These are phyloP conservation scores for Tadarida brasiliensis DNA, from an alignment of 2,797 vertebrate species.

Conservation along the genomic window DNA sequence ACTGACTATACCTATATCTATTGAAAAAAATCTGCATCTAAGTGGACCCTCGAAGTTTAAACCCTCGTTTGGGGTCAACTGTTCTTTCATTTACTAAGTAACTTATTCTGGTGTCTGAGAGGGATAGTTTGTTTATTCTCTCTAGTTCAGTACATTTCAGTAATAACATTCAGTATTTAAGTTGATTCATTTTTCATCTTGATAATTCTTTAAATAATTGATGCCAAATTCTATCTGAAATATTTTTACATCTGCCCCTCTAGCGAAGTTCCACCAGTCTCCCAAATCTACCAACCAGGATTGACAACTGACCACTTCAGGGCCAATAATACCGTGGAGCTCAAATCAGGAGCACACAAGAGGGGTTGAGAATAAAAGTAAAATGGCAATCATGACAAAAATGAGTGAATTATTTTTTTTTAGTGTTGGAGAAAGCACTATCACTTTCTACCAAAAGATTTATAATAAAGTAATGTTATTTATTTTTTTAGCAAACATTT, in stretches of 20 bases:
- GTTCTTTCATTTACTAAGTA: neutral
- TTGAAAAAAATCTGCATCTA: neutral
- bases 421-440: neutral
- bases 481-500: constrained; percentile 52
- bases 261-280: neutral
- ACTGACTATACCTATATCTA: neutral
- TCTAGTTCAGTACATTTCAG: neutral
- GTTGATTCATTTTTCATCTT: neutral
- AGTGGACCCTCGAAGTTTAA: neutral
- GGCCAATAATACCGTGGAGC: neutral
- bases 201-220: constrained; percentile 10
- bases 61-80: neutral
- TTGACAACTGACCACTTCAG: neutral
- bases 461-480: constrained; percentile 1
- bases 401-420: neutral
- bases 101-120: neutral
- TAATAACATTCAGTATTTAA: constrained; percentile 47
- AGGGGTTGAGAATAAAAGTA: constrained; percentile 10
- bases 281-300: neutral
- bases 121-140: neutral
- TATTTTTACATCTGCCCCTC: neutral
- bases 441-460: constrained; percentile 56
- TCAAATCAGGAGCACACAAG: neutral
- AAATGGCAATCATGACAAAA: constrained; percentile 47
- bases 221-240: constrained; percentile 30